These are phyloP conservation scores for western clawed frog (Xenopus tropicalis) DNA, from an alignment of 2,113 vertebrate genomes.

Conservation along the genomic window DNA sequence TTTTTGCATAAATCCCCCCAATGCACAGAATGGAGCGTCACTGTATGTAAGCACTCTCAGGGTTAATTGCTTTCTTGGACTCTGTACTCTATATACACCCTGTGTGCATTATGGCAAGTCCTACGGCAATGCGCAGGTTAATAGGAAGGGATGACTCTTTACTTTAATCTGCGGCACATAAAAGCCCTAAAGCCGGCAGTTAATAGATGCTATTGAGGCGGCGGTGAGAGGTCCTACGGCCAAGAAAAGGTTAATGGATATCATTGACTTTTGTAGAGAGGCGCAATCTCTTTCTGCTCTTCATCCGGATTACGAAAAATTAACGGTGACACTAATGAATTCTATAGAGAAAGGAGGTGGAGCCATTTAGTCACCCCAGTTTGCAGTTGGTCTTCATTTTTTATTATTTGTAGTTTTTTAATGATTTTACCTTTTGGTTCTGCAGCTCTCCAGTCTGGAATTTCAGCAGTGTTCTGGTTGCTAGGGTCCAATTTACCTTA, in stretches of 20 bases:
- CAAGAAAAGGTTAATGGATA: constrained; percentile 35
- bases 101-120: background rate
- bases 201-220: constrained; percentile 17
- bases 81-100: background rate
- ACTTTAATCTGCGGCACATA: constrained; percentile 4
- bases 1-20: background rate
- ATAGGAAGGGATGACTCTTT: background rate
- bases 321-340: background rate
- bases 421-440: too few relatives aligned
- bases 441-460: too few relatives aligned
- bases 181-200: background rate
- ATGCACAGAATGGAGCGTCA: background rate
- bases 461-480: too few relatives aligned
- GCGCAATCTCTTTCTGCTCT: background rate
- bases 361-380: background rate
- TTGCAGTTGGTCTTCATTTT: too few relatives aligned
- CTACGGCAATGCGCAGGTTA: constrained; percentile 19
- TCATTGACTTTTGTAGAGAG: constrained; percentile 22
- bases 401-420: too few relatives aligned
- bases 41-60: background rate
- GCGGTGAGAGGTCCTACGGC: constrained; percentile 21
- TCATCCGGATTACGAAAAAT: background rate
- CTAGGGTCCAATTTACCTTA: too few relatives aligned
- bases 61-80: constrained; percentile 3
- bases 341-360: background rate